Conservation (phyloP, 2,797 vertebrate genomes). For the Pipistrellus pipistrellus region DNA sequence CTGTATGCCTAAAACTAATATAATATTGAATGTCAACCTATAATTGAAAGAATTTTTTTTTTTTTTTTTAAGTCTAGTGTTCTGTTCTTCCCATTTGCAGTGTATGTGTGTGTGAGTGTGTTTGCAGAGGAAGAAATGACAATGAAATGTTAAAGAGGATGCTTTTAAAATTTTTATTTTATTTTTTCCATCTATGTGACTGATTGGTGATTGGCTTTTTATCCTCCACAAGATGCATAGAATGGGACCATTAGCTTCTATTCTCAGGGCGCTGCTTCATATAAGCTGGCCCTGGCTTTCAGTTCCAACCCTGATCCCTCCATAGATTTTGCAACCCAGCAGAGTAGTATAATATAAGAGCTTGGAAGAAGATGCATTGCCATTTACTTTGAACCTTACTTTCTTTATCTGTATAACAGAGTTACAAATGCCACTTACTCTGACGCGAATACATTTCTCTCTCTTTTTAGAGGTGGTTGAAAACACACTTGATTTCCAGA, state of each 20-base stretch:
- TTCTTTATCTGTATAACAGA: not conserved
- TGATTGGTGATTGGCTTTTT: not conserved
- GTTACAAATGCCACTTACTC: conserved; percentile 12
- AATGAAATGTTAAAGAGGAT: not conserved
- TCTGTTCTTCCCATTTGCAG: not conserved
- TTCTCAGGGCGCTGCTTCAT: not conserved
- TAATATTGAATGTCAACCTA: not conserved
- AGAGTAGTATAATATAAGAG: conserved; percentile 36
- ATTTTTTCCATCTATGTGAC: not conserved
- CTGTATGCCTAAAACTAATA: not conserved
- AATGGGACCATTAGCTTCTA: not conserved
- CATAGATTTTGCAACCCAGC: not conserved
- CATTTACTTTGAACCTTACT: not conserved
- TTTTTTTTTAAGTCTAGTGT: not conserved
- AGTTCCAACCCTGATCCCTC: not conserved
- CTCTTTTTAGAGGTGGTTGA: conserved; percentile 18
- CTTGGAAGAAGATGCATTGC: not conserved
- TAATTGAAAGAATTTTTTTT: not conserved
- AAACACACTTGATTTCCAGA: conserved; percentile 46
- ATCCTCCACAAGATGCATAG: not conserved
- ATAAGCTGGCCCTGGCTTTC: not conserved
- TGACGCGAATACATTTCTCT: not conserved
- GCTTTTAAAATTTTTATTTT: too few relatives aligned
- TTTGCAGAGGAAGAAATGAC: not conserved
- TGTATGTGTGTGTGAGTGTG: not conserved